Evolutionary conservation across 2,797 vertebrate genomes (phyloP), one percentile per base, ranked within the genome.

Genomic region (Rhinatrema bivittatum): DNA sequence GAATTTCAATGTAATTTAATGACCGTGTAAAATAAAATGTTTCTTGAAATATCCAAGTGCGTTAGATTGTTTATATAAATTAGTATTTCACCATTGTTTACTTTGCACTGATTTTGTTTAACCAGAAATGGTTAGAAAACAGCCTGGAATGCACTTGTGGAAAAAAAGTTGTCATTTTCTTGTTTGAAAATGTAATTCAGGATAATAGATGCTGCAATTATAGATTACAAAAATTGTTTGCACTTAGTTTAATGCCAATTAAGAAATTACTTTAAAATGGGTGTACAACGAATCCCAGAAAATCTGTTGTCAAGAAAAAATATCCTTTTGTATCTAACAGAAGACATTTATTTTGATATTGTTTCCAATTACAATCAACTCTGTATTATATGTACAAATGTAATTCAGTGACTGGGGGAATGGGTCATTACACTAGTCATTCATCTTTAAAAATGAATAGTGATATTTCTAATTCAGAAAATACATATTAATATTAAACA

Each of bases 261-360:
- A 76, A 84, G 70, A 88, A 32, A 81, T 83, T 78, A 82, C 85
- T 89, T 89, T 89, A 84, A 78, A 76, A 30, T 62, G 78, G 85
- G 79, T 79, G 80, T 77, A 60, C 62, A 57, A 68, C n/a, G 72
- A 80, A 71, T 86, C 83, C 68, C 68, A 81, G 74, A 77, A 51
- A 74, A 72, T 77, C 73, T 87, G 82, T 85, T 78, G 72, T 78
- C 74, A 79, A 79, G 62, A 81, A 73, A 77, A 84, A 72, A 78
- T 24, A 64, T 78, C 76, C 79, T 87, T n/a, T 90, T 88, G 74
- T 88, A 90, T 87, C 87, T 90, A 90, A 89, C 87, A 83, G 92
- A 84, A 83, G 92, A 84, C 88, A 78, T 91, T 91, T 92, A 91
- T 93, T 93, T 93, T 91, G 90, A 87, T 90, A 91, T 88, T 86